phyloP scores from a whole-genome alignment of 1,140 invertebrate species.

The Anoplolepis gracilipes region DNA sequence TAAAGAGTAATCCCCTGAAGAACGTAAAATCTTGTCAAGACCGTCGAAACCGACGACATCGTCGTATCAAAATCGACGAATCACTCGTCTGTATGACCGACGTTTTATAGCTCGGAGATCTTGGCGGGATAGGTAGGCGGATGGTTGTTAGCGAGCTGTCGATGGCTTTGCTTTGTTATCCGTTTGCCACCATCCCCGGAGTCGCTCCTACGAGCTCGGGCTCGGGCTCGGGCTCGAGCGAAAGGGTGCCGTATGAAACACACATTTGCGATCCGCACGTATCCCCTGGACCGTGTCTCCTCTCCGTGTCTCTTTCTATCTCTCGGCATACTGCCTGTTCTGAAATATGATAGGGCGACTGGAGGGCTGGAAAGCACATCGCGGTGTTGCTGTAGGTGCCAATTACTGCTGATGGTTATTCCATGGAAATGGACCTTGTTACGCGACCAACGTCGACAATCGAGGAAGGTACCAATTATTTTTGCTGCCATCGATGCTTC shows the following conservation, averaged over 20 bases:
- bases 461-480: slow-evolving; percentile 84
- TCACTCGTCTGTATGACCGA: slow-evolving; percentile 37
- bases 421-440: slow-evolving; percentile 86
- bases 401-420: slow-evolving; percentile 86
- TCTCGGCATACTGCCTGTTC: slow-evolving; percentile 69
- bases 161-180: slow-evolving; percentile 83
- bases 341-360: slow-evolving; percentile 85
- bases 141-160: slow-evolving; percentile 82
- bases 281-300: slow-evolving; percentile 76
- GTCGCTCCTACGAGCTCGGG: slow-evolving; percentile 31
- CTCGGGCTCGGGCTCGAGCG: slow-evolving; percentile 66
- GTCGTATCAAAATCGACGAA: slow-evolving; percentile 14
- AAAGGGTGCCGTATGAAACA: slow-evolving; percentile 82
- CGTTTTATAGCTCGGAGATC: slow-evolving; percentile 35
- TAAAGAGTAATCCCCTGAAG: slow-evolving; percentile 15
- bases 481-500: slow-evolving; percentile 80
- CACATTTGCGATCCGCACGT: slow-evolving; percentile 78
- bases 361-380: slow-evolving; percentile 63
- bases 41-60: slow-evolving; percentile 19
- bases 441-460: slow-evolving; percentile 79
- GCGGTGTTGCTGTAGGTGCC: slow-evolving; percentile 81
- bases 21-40: slow-evolving; percentile 34
- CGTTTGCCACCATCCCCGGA: slow-evolving; percentile 54
- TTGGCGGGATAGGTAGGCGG: slow-evolving; percentile 55
- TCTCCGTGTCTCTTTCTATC: slow-evolving; percentile 66